phyloP scores from a whole-genome alignment of 2,797 vertebrate genomes.

The Tapera naevia region DNA sequence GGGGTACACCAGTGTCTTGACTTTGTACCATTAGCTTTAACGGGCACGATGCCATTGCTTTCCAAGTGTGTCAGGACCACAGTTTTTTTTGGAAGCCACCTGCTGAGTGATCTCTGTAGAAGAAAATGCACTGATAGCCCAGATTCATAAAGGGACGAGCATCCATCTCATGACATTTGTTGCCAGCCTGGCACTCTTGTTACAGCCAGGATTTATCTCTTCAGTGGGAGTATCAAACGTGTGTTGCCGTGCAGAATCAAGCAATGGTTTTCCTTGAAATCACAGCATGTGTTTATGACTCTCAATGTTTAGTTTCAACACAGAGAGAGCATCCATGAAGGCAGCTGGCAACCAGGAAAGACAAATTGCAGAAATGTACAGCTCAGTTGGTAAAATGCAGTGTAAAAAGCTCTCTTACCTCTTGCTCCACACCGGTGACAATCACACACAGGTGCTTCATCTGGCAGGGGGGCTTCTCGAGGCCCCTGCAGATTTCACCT shows the following conservation, averaged over 20 bases:
- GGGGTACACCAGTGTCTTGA: not conserved
- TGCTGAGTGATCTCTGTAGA: not conserved
- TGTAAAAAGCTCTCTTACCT: not conserved
- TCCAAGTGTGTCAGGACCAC: not conserved
- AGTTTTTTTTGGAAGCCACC: not conserved
- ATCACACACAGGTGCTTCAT: not conserved
- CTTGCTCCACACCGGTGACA: not conserved
- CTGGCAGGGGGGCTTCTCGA: not conserved
- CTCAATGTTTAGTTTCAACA: rapidly evolving
- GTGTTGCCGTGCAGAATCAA: not conserved
- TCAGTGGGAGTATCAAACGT: not conserved
- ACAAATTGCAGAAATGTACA: not conserved
- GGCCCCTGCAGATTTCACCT: not conserved
- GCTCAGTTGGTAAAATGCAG: not conserved
- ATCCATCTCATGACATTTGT: not conserved
- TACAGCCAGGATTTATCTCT: not conserved
- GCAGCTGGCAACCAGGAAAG: not conserved
- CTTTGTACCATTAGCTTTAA: constrained; percentile 23
- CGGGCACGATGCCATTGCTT: not conserved
- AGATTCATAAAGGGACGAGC: not conserved
- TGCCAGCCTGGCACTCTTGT: not conserved
- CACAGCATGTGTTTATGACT: not conserved
- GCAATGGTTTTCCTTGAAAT: not conserved
- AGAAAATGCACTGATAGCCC: not conserved
- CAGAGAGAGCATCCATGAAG: not conserved